phyloP scores from a whole-genome alignment of 2,797 vertebrate genomes.

The Parambassis ranga region DNA sequence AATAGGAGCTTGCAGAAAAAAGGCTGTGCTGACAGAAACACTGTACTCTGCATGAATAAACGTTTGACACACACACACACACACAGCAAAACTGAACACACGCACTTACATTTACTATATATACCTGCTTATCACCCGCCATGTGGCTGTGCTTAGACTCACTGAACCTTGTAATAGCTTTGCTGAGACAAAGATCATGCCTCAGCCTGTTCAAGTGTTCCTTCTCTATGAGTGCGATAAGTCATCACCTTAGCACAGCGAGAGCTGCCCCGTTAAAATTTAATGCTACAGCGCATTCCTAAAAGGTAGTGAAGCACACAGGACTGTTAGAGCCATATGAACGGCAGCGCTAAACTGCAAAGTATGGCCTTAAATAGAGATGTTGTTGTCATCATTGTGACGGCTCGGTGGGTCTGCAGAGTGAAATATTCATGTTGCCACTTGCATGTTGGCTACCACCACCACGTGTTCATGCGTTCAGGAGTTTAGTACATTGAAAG shows the following conservation, averaged over 20 bases:
- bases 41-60: constrained; percentile 25
- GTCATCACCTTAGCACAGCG: constrained; percentile 57
- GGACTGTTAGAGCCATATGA: constrained; percentile 27
- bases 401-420: neutral
- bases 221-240: constrained; percentile 68
- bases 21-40: constrained; percentile 50
- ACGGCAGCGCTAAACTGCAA: constrained; percentile 36
- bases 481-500: constrained; percentile 20
- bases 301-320: constrained; percentile 48
- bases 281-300: constrained; percentile 53
- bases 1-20: constrained; percentile 33
- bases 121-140: constrained; percentile 58
- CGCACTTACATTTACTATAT: constrained; percentile 46
- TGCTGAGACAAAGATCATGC: constrained; percentile 75
- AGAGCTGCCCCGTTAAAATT: constrained; percentile 59
- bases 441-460: neutral
- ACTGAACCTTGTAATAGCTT: constrained; percentile 79
- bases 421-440: constrained; percentile 59
- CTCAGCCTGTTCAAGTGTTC: constrained; percentile 64
- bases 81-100: constrained; percentile 21
- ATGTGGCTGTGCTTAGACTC: constrained; percentile 54
- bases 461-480: constrained; percentile 34
- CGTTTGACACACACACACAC: constrained; percentile 2
- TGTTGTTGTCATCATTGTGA: constrained; percentile 5
- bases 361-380: constrained; percentile 5